Base-by-base conservation (phyloP, 2,888 invertebrate species). In the Liodrosophila aerea region DNA sequence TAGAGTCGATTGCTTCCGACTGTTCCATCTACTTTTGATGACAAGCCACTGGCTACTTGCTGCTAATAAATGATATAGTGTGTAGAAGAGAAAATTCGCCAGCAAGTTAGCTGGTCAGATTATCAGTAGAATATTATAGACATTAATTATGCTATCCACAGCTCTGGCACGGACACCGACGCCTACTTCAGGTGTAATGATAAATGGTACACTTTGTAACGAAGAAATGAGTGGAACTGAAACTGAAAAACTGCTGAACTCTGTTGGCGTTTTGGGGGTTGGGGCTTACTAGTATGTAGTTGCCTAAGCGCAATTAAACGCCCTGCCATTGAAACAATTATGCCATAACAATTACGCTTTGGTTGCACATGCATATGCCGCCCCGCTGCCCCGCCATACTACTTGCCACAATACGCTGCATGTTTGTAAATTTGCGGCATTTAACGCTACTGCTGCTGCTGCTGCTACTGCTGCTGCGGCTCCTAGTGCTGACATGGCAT, bases 241-340 rank as follows among this genome's bases (percentile, higher is more conserved):
- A 67, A 44, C 16, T 29, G 16, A 34, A 59, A 62, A 65, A 69
- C 53, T 62, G 63, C 78, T 71, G 68, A 78, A 78, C 77, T 82
- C 73, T 82, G 68, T 47, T 12, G 52, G 39, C n/a, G 1, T 4
- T 7, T n/a, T 11, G 43, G 8, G 12, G 57, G 36, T 60, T 39
- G 60, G 45, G 53, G 57, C 1, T 9, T 4, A 12, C 45, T 40
- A n/a, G n/a, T 44, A 46, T 43, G 69, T 47, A 43, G 59, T 67
- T 64, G 58, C 49, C 58, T 51, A 68, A 82, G 80, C 54, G 72
- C 76, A 80, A 72, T 78, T 78, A 76, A 80, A 74, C 80, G 76
- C 76, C 80, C 80, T 41, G 72, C 72, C 57, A 80, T 80, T 80
- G 81, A 75, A 81, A 73, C 81, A 77, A 77, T 77, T 77, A 77